phyloP scores from a whole-genome alignment of 37 sponge, comb jelly and placozoan genomes.

The Halichondria panicea region DNA sequence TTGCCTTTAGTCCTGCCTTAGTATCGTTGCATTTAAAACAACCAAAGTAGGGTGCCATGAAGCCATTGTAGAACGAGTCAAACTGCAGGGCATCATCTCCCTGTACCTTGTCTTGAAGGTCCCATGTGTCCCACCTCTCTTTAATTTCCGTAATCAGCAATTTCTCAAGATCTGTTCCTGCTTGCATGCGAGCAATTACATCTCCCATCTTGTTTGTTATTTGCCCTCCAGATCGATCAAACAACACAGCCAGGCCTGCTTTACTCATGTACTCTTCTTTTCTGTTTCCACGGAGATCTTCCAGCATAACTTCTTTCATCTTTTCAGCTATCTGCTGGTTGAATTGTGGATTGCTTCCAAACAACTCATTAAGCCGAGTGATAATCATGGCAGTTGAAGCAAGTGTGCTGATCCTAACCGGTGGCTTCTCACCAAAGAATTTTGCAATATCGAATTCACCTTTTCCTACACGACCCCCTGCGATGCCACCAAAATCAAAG shows the following conservation, averaged over 20 bases:
- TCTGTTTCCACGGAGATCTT: conserved; percentile 51
- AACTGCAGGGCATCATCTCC: conserved; percentile 68
- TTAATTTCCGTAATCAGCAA: conserved; percentile 62
- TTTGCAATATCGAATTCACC: conserved; percentile 76
- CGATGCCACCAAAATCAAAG: conserved; percentile 64
- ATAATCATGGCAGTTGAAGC: conserved; percentile 71
- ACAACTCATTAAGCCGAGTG: conserved; percentile 54
- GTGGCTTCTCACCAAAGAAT: conserved; percentile 74
- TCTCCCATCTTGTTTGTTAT: conserved; percentile 60
- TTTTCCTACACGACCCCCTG: conserved; percentile 79
- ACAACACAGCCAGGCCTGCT: conserved; percentile 64
- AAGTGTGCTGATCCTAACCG: conserved; percentile 71
- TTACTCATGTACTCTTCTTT: conserved; percentile 91
- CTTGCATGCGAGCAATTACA: conserved; percentile 38
- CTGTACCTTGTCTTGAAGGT: conserved; percentile 37
- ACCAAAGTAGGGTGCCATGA: conserved; percentile 90
- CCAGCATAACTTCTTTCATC: conserved; percentile 82
- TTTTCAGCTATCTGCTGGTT: conserved; percentile 38
- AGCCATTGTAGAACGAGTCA: conserved; percentile 83
- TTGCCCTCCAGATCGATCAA: conserved; percentile 80
- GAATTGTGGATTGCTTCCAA: conserved; percentile 68
- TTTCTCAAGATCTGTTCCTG: conserved; percentile 27
- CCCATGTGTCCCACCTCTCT: conserved; percentile 73
- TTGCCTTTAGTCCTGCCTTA: conserved; percentile 55
- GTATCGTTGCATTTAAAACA: conserved; percentile 75